phyloP scores from a whole-genome alignment of 2,797 vertebrate species.

The Aphelocoma californica region DNA sequence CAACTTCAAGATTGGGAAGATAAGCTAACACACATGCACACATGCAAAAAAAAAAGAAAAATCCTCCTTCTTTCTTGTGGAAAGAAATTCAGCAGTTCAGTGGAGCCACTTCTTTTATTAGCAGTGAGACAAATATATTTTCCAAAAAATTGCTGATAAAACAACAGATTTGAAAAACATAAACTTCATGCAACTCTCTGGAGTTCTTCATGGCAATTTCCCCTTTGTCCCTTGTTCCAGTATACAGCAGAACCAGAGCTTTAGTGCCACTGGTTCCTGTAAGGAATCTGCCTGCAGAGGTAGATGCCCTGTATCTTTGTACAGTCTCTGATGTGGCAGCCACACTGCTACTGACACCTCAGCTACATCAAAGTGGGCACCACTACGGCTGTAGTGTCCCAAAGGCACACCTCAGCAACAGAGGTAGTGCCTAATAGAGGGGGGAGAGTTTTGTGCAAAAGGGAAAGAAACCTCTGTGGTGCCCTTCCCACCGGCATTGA shows the following conservation, averaged over 20 bases:
- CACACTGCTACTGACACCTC: not conserved
- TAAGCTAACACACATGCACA: not conserved
- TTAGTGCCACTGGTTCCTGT: not conserved
- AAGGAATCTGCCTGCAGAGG: not conserved
- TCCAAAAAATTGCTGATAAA: not conserved
- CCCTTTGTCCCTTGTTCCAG: not conserved
- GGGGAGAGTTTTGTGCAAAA: not conserved
- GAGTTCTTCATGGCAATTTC: not conserved
- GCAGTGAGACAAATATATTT: not conserved
- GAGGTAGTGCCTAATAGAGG: not conserved
- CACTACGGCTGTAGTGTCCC: fast-evolving
- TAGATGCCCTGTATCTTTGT: too few relatives aligned
- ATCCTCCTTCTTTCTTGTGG: not conserved
- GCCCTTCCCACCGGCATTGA: not conserved
- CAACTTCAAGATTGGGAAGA: constrained; percentile 28
- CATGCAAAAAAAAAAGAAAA: not conserved
- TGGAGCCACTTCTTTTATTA: constrained; percentile 17
- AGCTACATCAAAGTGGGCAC: not conserved
- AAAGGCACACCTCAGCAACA: not conserved
- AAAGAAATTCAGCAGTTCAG: not conserved
- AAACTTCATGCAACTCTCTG: not conserved
- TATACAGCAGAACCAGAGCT: not conserved
- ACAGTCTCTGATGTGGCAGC: not conserved
- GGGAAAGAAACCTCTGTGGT: fast-evolving
- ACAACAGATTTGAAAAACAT: not conserved